These are phyloP conservation scores for Melanotaenia boesemani DNA, from an alignment of 2,797 vertebrate genomes.

Conservation along the genomic window DNA sequence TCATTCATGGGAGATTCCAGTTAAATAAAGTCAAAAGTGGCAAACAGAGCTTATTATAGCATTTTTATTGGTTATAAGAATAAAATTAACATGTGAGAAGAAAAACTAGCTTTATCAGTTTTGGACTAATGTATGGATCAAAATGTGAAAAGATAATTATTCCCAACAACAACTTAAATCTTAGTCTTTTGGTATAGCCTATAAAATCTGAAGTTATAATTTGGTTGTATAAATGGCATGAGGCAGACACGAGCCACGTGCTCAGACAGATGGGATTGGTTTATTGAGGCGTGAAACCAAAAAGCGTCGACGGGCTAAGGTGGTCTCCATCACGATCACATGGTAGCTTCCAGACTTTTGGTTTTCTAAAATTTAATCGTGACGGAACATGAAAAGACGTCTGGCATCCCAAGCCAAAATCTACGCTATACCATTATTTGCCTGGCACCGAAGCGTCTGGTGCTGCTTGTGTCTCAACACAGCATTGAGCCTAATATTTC, in stretches of 20 bases:
- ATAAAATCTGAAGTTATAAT: not conserved
- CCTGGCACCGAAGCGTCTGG: constrained; percentile 41
- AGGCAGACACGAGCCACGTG: constrained; percentile 76
- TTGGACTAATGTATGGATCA: not conserved
- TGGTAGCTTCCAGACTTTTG: constrained; percentile 25
- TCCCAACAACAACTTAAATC: not conserved
- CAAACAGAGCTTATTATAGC: not conserved
- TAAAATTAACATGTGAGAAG: not conserved
- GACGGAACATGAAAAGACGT: constrained; percentile 31
- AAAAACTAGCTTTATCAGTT: not conserved
- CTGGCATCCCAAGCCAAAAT: constrained; percentile 73
- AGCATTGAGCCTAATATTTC: not conserved
- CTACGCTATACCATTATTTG: constrained; percentile 47
- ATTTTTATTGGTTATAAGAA: not conserved
- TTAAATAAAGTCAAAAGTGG: not conserved
- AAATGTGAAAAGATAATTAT: not conserved
- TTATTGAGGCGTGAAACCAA: constrained; percentile 50
- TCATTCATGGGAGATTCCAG: not conserved
- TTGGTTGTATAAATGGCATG: constrained; percentile 55
- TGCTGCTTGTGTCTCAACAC: not conserved
- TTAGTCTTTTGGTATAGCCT: not conserved
- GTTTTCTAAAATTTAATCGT: constrained; percentile 14
- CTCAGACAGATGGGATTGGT: constrained; percentile 58
- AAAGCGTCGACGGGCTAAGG: constrained; percentile 35
- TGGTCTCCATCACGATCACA: constrained; percentile 5